phyloP scores from a whole-genome alignment of 2,113 vertebrate genomes.

The Chloebia gouldiae region DNA sequence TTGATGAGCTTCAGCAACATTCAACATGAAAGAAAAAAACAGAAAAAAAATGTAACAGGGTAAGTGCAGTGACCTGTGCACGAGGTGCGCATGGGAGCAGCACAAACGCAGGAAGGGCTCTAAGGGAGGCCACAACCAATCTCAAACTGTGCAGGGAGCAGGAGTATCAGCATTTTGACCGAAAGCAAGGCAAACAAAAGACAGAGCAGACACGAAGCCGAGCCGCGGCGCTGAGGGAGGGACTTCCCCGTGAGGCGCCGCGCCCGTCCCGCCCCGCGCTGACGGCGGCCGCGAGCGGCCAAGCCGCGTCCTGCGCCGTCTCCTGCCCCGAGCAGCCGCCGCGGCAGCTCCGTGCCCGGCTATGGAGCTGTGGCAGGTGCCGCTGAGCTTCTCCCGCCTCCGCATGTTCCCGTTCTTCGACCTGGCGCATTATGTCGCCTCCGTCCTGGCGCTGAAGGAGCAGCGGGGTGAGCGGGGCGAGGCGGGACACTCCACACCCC shows the following conservation, averaged over 20 bases:
- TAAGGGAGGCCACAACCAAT: too few species aligned
- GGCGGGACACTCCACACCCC: background rate
- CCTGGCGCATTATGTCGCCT: constrained; percentile 88
- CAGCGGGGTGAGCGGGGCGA: constrained; percentile 82
- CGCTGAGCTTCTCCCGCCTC: constrained; percentile 81
- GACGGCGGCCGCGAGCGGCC: background rate
- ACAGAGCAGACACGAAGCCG: fast-evolving
- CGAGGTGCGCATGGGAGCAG: fast-evolving
- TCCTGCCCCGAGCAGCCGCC: background rate
- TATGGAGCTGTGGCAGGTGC: constrained; percentile 70
- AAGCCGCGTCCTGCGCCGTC: background rate
- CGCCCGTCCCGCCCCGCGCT: background rate
- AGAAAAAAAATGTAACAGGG: fast-evolving
- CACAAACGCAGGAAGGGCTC: fast-evolving
- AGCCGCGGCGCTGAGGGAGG: fast-evolving
- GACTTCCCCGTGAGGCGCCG: fast-evolving
- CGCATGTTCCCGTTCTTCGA: constrained; percentile 95
- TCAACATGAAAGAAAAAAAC: fast-evolving
- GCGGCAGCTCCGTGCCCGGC: background rate
- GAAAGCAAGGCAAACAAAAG: too few species aligned
- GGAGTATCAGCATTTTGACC: fast-evolving
- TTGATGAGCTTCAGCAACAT: background rate
- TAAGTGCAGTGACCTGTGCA: fast-evolving
- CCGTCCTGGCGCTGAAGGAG: constrained; percentile 85
- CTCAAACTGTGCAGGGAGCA: fast-evolving